phyloP scores from a whole-genome alignment of 1,140 invertebrate genomes.

The Aphaenogaster rudis region DNA sequence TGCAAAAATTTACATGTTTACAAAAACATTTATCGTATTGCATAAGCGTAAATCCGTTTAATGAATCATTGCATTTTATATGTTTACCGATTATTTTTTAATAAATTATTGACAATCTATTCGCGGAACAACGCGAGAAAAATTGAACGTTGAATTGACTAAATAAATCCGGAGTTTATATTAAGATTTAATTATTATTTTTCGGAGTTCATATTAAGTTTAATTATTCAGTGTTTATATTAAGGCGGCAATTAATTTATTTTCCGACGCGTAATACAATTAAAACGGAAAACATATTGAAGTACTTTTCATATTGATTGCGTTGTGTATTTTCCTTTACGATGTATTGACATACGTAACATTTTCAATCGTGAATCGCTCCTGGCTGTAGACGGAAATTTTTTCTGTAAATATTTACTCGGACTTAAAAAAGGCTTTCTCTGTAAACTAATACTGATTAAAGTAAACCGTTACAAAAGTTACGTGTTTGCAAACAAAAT shows the following conservation, averaged over 20 bases:
- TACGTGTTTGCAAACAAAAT: not conserved
- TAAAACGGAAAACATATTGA: not conserved
- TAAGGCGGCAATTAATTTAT: not conserved
- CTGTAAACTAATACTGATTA: not conserved
- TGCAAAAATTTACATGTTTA: too few species aligned
- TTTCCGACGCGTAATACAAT: not conserved
- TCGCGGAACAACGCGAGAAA: not conserved
- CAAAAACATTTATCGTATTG: not conserved
- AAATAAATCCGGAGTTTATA: not conserved
- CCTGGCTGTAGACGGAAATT: not conserved
- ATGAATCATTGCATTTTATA: not conserved
- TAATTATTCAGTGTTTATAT: too few species aligned
- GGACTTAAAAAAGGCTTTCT: not conserved
- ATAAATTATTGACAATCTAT: not conserved
- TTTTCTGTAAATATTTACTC: conserved; percentile 20
- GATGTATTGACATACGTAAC: not conserved
- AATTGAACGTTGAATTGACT: not conserved
- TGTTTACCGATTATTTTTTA: not conserved
- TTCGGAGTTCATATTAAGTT: too few species aligned
- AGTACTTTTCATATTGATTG: not conserved
- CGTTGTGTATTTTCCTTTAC: not conserved
- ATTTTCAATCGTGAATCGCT: not conserved
- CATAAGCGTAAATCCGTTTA: not conserved
- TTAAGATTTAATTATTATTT: not conserved
- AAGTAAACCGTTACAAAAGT: not conserved